These are phyloP conservation scores for Lepidostoma basale DNA, from an alignment of 1,140 invertebrate species.

Conservation along the genomic window DNA sequence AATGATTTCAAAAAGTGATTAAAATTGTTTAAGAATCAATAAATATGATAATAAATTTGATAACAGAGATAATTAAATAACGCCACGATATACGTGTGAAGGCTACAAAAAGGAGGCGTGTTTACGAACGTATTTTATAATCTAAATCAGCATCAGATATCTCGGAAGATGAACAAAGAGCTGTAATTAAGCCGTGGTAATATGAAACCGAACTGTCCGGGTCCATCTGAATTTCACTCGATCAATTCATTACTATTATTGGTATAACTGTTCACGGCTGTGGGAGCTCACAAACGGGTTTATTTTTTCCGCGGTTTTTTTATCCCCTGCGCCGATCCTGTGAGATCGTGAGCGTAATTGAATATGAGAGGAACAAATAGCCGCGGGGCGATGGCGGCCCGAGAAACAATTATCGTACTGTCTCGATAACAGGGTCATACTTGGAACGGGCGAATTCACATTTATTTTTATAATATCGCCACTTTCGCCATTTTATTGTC, in stretches of 20 bases:
- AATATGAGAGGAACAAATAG: constrained; percentile 46
- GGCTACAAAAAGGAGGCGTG: too few relatives aligned
- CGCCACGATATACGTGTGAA: too few relatives aligned
- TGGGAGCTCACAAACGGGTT: neutral
- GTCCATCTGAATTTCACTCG: neutral
- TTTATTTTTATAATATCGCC: too few relatives aligned
- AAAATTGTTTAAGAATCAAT: too few relatives aligned
- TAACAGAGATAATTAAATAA: too few relatives aligned
- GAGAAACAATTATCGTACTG: constrained; percentile 39
- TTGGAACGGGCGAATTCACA: too few relatives aligned
- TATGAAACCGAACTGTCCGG: constrained; percentile 1
- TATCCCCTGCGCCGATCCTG: constrained; percentile 11
- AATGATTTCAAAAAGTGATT: too few relatives aligned
- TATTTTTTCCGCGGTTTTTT: constrained; percentile 10
- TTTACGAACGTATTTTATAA: too few relatives aligned
- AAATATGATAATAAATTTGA: too few relatives aligned
- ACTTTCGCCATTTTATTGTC: too few relatives aligned
- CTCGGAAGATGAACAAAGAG: too few relatives aligned
- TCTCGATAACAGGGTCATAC: constrained; percentile 20
- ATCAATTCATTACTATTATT: constrained; percentile 4
- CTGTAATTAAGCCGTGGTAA: constrained; percentile 9
- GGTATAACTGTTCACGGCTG: constrained; percentile 4
- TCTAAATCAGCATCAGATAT: too few relatives aligned
- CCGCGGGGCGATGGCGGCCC: constrained; percentile 31
- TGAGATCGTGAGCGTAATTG: constrained; percentile 44